Percentiles rank a stretch among this genome's conserved stretches.
Evolutionary conservation across 30 jellyfish, hydroid and myxozoan genomes (phyloP).

Genomic region (Pseudorhiza aurosa): DNA sequence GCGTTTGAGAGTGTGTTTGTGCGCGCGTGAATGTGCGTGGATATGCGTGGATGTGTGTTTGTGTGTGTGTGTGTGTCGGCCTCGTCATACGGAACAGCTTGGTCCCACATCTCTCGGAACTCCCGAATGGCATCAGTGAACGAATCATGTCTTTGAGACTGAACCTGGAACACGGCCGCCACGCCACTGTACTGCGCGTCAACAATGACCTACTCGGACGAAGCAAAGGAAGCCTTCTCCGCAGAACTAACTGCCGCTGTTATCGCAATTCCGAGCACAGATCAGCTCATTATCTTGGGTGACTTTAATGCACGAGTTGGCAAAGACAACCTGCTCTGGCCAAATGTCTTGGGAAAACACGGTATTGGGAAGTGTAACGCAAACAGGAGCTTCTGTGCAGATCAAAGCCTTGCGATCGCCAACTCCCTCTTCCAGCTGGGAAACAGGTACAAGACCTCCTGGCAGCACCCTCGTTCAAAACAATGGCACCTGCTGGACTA

Average conservation of each 20-base stretch:
- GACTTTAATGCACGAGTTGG: constrained; percentile 74
- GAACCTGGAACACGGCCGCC: neutral
- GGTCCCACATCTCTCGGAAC: no score
- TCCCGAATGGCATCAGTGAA: no score
- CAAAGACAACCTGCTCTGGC: constrained; percentile 28
- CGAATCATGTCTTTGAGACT: no score
- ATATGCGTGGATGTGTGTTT: no score
- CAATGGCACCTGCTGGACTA: constrained; percentile 57
- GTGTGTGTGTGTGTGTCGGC: no score
- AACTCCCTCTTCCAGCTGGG: constrained; percentile 38
- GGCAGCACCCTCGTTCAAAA: constrained; percentile 60
- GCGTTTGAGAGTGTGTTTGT: no score
- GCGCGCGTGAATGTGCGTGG: no score
- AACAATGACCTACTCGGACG: constrained; percentile 26
- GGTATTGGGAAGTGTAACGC: constrained; percentile 54
- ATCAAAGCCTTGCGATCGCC: constrained; percentile 21
- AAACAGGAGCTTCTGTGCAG: constrained; percentile 53
- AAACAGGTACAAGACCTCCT: constrained; percentile 41
- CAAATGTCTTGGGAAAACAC: constrained; percentile 15
- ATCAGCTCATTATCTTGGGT: constrained; percentile 46
- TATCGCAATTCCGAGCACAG: constrained; percentile 9
- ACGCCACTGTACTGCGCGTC: constrained; percentile 62
- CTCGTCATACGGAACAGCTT: no score
- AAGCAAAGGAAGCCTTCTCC: constrained; percentile 15
- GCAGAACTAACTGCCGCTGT: neutral